Conservation (phyloP, 2,797 vertebrate genomes). For the Chrysocyon brachyurus region DNA sequence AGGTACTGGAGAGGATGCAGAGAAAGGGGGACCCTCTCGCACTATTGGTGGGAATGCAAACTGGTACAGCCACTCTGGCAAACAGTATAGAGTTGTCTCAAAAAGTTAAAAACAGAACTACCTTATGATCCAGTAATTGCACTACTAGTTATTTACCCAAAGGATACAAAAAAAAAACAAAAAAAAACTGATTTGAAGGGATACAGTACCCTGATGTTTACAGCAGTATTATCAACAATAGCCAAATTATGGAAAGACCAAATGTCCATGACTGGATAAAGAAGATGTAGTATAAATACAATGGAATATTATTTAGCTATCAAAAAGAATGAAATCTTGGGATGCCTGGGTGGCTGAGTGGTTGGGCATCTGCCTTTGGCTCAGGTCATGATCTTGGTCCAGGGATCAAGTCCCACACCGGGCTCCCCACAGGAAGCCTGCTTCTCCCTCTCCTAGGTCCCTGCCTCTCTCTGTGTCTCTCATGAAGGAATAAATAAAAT, state of each 20-base stretch:
- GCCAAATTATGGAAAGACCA: neutral
- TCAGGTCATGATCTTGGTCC: too few relatives aligned
- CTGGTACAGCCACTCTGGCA: neutral
- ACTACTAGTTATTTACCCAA: neutral
- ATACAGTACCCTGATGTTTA: neutral
- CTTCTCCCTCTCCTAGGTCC: too few relatives aligned
- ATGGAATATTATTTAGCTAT: neutral
- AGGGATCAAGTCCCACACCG: too few relatives aligned
- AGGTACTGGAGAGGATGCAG: neutral
- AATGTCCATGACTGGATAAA: neutral
- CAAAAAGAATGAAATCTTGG: neutral
- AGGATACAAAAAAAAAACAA: neutral
- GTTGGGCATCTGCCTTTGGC: too few relatives aligned
- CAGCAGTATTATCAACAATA: neutral
- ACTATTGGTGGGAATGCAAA: neutral
- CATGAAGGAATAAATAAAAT: too few relatives aligned
- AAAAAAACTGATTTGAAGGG: neutral
- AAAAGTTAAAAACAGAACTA: neutral
- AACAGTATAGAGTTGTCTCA: neutral
- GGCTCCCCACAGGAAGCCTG: too few relatives aligned
- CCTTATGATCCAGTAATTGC: neutral
- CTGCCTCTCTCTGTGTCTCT: too few relatives aligned
- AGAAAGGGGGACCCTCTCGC: neutral
- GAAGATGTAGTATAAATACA: neutral
- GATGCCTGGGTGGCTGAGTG: too few relatives aligned